phyloP scores from a whole-genome alignment of 92 coral and sea anemone genomes.

The Zoanthus sansibaricus region DNA sequence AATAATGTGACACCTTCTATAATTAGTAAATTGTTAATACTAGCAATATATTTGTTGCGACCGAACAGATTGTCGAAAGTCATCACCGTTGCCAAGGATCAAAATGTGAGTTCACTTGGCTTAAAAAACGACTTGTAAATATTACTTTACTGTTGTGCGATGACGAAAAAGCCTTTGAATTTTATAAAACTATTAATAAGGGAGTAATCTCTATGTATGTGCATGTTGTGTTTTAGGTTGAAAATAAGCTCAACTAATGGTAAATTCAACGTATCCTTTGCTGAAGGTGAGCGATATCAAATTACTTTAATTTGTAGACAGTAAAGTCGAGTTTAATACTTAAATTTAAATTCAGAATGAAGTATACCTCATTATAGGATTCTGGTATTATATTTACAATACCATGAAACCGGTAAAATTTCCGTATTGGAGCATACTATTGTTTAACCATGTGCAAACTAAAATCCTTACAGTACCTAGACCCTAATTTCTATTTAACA shows the following conservation, averaged over 20 bases:
- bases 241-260: constrained; percentile 38
- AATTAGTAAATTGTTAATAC: not conserved
- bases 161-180: not conserved
- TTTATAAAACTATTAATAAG: no score
- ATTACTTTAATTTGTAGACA: no score
- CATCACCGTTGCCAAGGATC: constrained; percentile 13
- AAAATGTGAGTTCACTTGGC: constrained; percentile 12
- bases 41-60: not conserved
- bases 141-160: not conserved
- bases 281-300: constrained; percentile 22
- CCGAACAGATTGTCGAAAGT: constrained; percentile 7
- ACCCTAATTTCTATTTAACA: no score
- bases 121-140: not conserved
- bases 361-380: no score
- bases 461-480: no score
- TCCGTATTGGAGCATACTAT: no score
- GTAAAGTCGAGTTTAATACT: no score
- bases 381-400: no score
- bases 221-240: constrained; percentile 31
- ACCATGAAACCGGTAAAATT: no score
- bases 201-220: not conserved
- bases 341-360: no score
- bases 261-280: constrained; percentile 31
- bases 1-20: not conserved
- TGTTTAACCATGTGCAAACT: no score